These are phyloP conservation scores for Cephalopterus ornatus DNA, from an alignment of 2,113 vertebrate genomes.

Conservation along the genomic window DNA sequence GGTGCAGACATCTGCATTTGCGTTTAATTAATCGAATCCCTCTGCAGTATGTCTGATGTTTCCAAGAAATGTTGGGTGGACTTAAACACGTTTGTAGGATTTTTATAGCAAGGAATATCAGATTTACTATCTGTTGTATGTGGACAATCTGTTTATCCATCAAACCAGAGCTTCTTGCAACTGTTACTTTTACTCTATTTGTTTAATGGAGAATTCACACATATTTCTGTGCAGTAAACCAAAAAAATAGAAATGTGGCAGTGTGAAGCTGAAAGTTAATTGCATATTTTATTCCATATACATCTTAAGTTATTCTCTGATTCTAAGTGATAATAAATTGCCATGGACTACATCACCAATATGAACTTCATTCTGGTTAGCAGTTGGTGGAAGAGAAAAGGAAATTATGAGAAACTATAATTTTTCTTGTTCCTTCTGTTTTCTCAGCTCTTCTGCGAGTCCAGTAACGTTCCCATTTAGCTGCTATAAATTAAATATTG, in stretches of 20 bases:
- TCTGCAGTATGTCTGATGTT: not conserved
- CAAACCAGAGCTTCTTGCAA: not conserved
- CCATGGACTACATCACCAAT: not conserved
- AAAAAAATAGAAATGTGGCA: not conserved
- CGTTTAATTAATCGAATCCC: conserved; percentile 40
- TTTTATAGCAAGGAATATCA: not conserved
- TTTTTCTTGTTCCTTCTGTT: not conserved
- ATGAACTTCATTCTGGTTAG: not conserved
- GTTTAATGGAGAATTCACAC: not conserved
- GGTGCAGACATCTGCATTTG: conserved; percentile 47
- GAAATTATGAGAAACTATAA: not conserved
- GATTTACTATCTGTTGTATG: not conserved
- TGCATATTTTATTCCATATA: not conserved
- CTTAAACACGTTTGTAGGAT: not conserved
- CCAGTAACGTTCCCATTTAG: not conserved
- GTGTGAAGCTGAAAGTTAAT: not conserved
- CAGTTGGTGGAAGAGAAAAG: not conserved
- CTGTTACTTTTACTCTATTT: not conserved
- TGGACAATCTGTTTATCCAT: not conserved
- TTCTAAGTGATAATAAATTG: not conserved
- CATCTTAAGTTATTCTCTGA: not conserved
- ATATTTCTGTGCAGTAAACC: not conserved
- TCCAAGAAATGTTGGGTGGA: conserved; percentile 6
- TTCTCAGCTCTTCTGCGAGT: not conserved
- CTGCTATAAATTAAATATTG: not conserved